Evolutionary conservation across 2,113 vertebrate genomes (phyloP).

Genomic region (Gracilinanus agilis): DNA sequence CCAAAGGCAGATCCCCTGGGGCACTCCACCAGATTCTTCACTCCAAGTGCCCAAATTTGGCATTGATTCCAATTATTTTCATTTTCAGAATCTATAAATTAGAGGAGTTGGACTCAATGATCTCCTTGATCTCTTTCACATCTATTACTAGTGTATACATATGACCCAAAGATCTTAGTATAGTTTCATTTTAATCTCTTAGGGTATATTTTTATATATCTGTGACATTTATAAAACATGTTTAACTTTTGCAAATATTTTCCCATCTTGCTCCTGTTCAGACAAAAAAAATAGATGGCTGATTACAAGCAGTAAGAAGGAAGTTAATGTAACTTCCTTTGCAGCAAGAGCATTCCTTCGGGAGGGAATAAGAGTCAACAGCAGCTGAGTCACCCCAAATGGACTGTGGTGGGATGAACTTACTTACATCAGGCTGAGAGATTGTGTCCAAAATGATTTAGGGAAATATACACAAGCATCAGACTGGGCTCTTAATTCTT

Average conservation of each 20-base stretch:
- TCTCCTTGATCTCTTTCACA: not conserved
- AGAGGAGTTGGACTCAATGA: not conserved
- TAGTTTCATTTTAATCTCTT: not conserved
- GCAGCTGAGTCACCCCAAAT: constrained; percentile 47
- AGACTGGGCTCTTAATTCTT: constrained; percentile 19
- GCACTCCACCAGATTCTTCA: not conserved
- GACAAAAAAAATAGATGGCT: not conserved
- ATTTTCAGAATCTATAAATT: not conserved
- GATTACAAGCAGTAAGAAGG: not conserved
- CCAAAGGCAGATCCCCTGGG: not conserved
- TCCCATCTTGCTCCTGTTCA: not conserved
- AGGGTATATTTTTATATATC: not conserved
- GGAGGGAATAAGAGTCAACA: constrained; percentile 60
- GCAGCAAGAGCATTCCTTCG: constrained; percentile 7
- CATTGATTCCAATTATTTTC: not conserved
- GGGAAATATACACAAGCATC: not conserved
- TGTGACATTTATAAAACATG: not conserved
- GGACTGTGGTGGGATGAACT: constrained; percentile 57
- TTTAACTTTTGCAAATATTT: not conserved
- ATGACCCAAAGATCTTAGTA: not conserved
- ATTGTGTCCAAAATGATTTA: constrained; percentile 36
- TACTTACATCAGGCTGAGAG: constrained; percentile 57
- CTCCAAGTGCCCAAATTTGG: not conserved
- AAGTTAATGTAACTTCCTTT: constrained; percentile 38
- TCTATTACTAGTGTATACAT: not conserved